Evolutionary conservation across 2,797 vertebrate genomes (phyloP).

Genomic region (Thripadectes ignobilis): DNA sequence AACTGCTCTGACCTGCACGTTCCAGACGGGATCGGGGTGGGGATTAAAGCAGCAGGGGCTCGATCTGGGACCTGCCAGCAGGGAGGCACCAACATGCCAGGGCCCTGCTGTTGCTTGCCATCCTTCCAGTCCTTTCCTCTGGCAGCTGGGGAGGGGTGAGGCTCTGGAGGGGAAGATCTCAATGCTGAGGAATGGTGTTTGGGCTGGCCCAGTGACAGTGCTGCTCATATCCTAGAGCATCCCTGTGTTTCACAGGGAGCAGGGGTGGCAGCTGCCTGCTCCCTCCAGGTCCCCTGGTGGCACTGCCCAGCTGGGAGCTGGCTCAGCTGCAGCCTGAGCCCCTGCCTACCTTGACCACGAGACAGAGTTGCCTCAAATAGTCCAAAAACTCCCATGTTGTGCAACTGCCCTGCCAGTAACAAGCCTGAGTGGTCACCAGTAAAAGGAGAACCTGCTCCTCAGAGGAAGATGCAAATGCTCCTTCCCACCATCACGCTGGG

Average conservation of each 20-base stretch:
- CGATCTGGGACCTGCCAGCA: background rate
- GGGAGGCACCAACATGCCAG: rapidly evolving
- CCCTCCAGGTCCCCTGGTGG: background rate
- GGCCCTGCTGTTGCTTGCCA: background rate
- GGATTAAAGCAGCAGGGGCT: conserved; percentile 24
- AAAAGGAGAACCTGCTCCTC: background rate
- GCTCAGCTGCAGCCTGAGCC: background rate
- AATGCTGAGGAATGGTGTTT: background rate
- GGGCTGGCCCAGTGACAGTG: background rate
- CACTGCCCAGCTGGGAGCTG: background rate
- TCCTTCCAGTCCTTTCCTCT: background rate
- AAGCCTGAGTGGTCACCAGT: background rate
- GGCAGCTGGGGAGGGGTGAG: background rate
- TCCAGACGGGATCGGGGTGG: background rate
- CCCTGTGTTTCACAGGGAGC: background rate
- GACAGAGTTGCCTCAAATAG: background rate
- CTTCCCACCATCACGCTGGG: rapidly evolving
- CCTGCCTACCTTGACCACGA: background rate
- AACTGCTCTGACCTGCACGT: background rate
- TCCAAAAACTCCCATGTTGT: rapidly evolving
- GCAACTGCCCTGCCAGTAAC: background rate
- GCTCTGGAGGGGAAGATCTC: background rate
- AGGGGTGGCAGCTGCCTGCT: background rate
- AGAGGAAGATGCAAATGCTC: background rate
- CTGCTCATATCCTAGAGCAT: rapidly evolving